Base-by-base conservation (phyloP, 2,888 invertebrate species). In the Notocelia uddmanniana region DNA sequence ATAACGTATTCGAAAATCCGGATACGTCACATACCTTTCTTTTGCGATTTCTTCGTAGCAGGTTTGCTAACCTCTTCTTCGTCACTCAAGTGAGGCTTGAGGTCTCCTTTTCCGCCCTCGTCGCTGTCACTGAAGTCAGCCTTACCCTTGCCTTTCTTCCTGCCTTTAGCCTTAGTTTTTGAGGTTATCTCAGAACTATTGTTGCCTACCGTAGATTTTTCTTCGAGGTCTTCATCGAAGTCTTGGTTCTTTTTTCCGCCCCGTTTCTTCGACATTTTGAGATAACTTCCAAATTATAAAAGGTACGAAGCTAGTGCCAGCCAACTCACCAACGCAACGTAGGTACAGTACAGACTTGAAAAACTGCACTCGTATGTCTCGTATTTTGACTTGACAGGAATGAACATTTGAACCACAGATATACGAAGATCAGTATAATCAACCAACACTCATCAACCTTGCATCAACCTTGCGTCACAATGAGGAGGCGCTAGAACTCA, bases 241-340 rank as follows among this genome's bases (percentile, higher is more conserved):
- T 94, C 94, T 81, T 92, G 91, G 78, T 93, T 94, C 81, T 95
- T 95, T 80, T 95, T 95, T 76, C 89, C 92, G 68, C 94, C 94
- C 74, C 91, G 94, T 85, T 94, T 95, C 83, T 95, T 95, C 9
- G 95, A 95, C 95, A 95, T 95, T 1, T 74, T 80, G 26, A 60
- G 21, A 13, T 52, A 52, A 41, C 54, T 73, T 34, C 37, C 23
- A 54, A 58, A 63, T 18, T 45, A 45, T 23, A 11, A n/a, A 21
- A 19, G 23, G 37, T 8, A 57, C 45, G 45, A 45, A 45, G 13
- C 45, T 45, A n/a, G 23, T 31, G 50, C 31, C 13, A 45, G 15
- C 54, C 71, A 71, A 45, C 66, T 71, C 70, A 74, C 74, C 74
- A 58, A 58, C 23, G 57, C 60, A 50, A 57, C 6, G 1, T 45